Evolutionary conservation across 2,888 invertebrate genomes (phyloP).

Genomic region (Drosophila basisetae): DNA sequence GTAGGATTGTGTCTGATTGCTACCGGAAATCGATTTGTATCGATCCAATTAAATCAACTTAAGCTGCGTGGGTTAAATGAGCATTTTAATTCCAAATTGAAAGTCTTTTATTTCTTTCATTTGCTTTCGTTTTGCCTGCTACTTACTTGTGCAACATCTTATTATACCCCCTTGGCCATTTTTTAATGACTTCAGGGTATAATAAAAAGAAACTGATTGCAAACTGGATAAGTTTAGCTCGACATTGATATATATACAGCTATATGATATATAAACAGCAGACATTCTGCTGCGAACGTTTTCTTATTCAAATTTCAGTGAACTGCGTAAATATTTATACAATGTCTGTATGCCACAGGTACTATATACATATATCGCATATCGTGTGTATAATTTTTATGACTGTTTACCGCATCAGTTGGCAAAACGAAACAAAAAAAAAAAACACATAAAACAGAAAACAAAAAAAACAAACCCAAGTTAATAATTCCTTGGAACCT

Average conservation of each 20-base stretch:
- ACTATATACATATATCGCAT: not conserved
- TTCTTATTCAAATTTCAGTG: slow-evolving; percentile 50
- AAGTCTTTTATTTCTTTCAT: not conserved
- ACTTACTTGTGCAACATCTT: not conserved
- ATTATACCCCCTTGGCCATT: not conserved
- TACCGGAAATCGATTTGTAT: not conserved
- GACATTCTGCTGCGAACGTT: slow-evolving; percentile 20
- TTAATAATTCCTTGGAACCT: slow-evolving; percentile 10
- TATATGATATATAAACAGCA: not conserved
- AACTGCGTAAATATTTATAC: slow-evolving; percentile 50
- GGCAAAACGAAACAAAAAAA: slow-evolving; percentile 8
- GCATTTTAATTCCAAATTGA: not conserved
- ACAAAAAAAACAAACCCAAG: slow-evolving; percentile 23
- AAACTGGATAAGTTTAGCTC: slow-evolving; percentile 21
- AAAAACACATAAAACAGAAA: not conserved
- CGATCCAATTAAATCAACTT: not conserved
- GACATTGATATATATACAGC: not conserved
- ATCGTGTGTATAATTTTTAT: slow-evolving; percentile 16
- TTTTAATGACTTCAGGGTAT: not conserved
- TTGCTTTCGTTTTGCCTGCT: not conserved
- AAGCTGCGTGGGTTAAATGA: not conserved
- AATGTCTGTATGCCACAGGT: slow-evolving; percentile 13
- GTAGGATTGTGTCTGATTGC: not conserved
- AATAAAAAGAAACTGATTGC: slow-evolving; percentile 10
- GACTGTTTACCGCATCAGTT: slow-evolving; percentile 45